Base-by-base conservation (phyloP, 2,113 vertebrate species). In the Candoia aspera region DNA sequence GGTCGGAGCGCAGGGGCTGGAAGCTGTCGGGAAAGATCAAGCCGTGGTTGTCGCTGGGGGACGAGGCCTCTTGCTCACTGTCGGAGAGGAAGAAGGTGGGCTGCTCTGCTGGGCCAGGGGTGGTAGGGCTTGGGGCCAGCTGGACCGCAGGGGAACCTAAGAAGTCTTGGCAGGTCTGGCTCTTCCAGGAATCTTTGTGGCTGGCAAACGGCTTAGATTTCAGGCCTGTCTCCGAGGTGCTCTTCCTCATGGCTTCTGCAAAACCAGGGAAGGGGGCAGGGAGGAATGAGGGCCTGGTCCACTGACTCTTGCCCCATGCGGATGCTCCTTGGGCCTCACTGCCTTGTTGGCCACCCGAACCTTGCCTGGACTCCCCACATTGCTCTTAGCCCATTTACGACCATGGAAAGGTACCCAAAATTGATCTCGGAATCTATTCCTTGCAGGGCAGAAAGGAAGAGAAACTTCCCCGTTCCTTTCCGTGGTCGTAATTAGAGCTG, bases 211-310 rank as follows among this genome's bases (percentile, higher is more conserved):
- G 58, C 0, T 86, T 90, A 10, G 95, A 93, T 13, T 90, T 96
- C 91, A 99, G 96, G 8, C 97, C 96, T 0, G 97, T 98, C 84
- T 98, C 98, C 0, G 98, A 99, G 58, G 98, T 96, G 11, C 98
- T 98, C 93, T 98, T 98, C 83, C 98, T 97, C 93, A 98, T 96
- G 0, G 97, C 6, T 53, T 98, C 98, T 98, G 92, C 0, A 33
- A 42, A 86, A 85, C 88, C 1, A 6, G 84, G 24, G n/a, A 19
- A 86, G 89, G 33, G 4, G 23, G 23, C n/a, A 55, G 37, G 1
- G 23, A 42, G 53, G 57, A 58, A 12, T 17, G 53, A 49, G 49
- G 2, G 42, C 33, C 42, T 0, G 3, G 0, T 8, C 13, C 19
- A 17, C 53, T 85, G 12, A 0, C 5, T 23, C 19, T 12, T 37